phyloP scores from a whole-genome alignment of 2,113 vertebrate genomes.

The Rhabdornis inornatus region DNA sequence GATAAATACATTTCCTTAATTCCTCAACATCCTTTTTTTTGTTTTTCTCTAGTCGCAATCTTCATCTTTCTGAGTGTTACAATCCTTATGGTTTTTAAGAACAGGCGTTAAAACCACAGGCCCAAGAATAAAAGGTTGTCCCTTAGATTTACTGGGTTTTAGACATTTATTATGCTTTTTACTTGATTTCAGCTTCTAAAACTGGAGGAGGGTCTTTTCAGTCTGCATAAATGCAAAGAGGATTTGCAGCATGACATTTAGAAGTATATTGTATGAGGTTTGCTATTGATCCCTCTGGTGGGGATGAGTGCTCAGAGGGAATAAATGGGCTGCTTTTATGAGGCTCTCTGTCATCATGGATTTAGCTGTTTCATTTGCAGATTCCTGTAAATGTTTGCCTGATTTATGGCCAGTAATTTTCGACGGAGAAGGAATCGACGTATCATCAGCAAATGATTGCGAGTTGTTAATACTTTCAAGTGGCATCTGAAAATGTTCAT shows the following conservation, averaged over 20 bases:
- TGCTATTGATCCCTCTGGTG: conserved; percentile 77
- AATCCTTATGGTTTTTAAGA: background rate
- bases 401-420: conserved; percentile 86
- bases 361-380: conserved; percentile 85
- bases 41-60: background rate
- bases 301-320: conserved; percentile 74
- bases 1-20: background rate
- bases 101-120: background rate
- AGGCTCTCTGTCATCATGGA: conserved; percentile 82
- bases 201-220: conserved; percentile 31
- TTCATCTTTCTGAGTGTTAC: background rate
- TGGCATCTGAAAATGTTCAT: conserved; percentile 74
- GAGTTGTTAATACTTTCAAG: conserved; percentile 76
- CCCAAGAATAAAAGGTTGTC: background rate
- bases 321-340: conserved; percentile 79
- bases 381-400: conserved; percentile 85
- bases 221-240: conserved; percentile 70
- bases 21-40: background rate
- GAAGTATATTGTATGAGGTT: conserved; percentile 75
- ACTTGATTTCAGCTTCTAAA: conserved; percentile 35
- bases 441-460: conserved; percentile 69
- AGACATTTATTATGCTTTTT: conserved; percentile 44
- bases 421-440: conserved; percentile 61
- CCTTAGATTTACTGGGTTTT: background rate
- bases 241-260: conserved; percentile 75